Base-by-base conservation (phyloP, 2,113 vertebrate species). In the Scomber scombrus region DNA sequence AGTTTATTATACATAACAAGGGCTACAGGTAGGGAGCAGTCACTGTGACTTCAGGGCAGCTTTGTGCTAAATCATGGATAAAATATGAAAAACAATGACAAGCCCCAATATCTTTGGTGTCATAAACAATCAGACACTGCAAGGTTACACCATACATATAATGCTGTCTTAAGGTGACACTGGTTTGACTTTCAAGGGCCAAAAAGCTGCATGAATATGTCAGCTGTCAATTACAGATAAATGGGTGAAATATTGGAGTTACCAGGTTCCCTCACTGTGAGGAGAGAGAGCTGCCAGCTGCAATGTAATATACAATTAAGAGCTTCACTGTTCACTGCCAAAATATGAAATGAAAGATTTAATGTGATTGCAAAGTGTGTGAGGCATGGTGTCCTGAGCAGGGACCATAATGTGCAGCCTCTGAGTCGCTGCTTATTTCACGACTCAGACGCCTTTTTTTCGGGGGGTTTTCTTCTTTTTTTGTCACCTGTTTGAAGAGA, bases 241-340 rank as follows among this genome's bases (percentile, higher is more conserved):
- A 84, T 78, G 54, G 81, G 80, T 85, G 61, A 85, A 85, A 83
- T 77, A 75, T 81, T 23, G 75, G 58, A 14, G n/a, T 68, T 72
- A 40, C 29, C 8, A 0, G 31, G 12, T 62, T 88, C 54, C 70
- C 71, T 84, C 31, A 0, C 62, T 1, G 21, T 45, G 80, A 76
- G 67, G 23, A 49, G 80, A 64, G 64, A 71, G 21, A 64, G 55
- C 60, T 40, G 88, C 85, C 83, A 91, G 90, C 82, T 92, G 89
- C 85, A 65, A 54, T 54, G 75, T 82, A 88, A 92, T 91, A 82
- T 80, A 91, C 85, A 91, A 91, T 92, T 90, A 92, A 76, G 76
- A 76, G 80, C 76, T 19, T 69, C 77, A 29, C 21, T 34, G 73
- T 77, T 70, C 57, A 14, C 19, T 86, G 92, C 87, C 88, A 90